Base-by-base conservation (phyloP, 2,888 invertebrate species). In the Eristalinus aeneus region DNA sequence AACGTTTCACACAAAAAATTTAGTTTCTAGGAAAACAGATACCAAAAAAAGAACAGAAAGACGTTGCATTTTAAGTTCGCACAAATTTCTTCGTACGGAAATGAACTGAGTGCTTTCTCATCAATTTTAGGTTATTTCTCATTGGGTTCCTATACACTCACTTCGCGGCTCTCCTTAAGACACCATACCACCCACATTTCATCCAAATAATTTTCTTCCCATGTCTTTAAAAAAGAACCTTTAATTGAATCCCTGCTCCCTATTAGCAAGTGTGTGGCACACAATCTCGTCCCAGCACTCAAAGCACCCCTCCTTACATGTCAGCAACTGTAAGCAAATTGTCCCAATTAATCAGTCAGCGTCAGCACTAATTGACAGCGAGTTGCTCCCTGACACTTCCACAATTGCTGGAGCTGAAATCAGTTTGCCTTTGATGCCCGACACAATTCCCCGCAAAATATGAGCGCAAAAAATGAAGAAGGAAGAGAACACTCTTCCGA, bases 311-410 rank as follows among this genome's bases (percentile, higher is more conserved):
- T 16, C 16, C 8, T 46, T 16, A 46, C 46, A 46, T 46, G 16
- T 46, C 46, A 46, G 46, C 46, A 16, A 46, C 16, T 46, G 46
- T 46, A 46, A 46, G 46, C 75, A 76, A 68, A 68, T 58, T 61
- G 61, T 54, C 68, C 61, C 53, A 76, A 68, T 69, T 69, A 69
- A 61, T 69, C 61, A 69, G 36, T 69, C 36, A 53, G 22, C 22
- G 23, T 46, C 46, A 16, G 46, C 46, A 46, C 31, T 75, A 75
- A 75, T 58, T 65, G 65, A 58, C 56, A 58, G 46, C 58, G 39
- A 34, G 67, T 60, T 34, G 31, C 32, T 53, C 61, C 54, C 53
- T 46, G 46, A 46, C 46, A 46, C 46, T 46, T 46, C 16, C 46
- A 46, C 46, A 46, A 46, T 46, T 46, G 46, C 16, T 46, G 46